Evolutionary conservation across 2,888 invertebrate genomes (phyloP), one percentile per base, ranked within the genome.

Genomic region (Helicoverpa assulta): DNA sequence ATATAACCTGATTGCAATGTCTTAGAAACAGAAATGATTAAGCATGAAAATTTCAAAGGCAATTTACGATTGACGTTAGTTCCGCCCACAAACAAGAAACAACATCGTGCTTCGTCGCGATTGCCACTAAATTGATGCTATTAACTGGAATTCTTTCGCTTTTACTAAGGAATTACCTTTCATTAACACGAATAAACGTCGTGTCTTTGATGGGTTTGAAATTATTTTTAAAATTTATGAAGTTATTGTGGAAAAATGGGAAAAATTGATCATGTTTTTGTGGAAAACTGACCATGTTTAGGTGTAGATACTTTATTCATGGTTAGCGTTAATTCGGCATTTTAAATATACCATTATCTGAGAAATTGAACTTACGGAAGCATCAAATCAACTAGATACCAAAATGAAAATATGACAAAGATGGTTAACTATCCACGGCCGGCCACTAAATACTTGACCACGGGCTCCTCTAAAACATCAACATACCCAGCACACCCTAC

Each of bases 101-200:
- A 43, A 72, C 58, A 56, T 62, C 62, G 66, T 56, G 33, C 58
- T 29, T 59, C 37, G 56, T 52, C 65, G 37, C 51, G 19, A 65
- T 59, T 73, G 62, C 67, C 19, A 50, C 62, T 67, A 73, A 80
- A 79, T 79, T 80, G 72, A 69, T 72, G 61, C 80, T 76, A 80
- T 70, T 80, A 73, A 67, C 60, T 57, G 50, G 73, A 76, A 80
- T 79, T 65, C 60, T 43, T 62, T 16, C 12, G 8, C 40, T 47
- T 67, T 62, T 58, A 56, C 62, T 18, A 50, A 56, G 12, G 72
- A 77, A 76, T 80, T 65, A 57, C 64, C 67, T 66, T 76, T 68
- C 53, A 62, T 76, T 75, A 56, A 52, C 50, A n/a, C n/a, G 40
- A 78, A 62, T 60, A 59, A 51, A 47, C 56, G 47, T 26, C 50